Base-by-base conservation (phyloP, 2,888 invertebrate genomes). In the Drosophila kambysellisi region DNA sequence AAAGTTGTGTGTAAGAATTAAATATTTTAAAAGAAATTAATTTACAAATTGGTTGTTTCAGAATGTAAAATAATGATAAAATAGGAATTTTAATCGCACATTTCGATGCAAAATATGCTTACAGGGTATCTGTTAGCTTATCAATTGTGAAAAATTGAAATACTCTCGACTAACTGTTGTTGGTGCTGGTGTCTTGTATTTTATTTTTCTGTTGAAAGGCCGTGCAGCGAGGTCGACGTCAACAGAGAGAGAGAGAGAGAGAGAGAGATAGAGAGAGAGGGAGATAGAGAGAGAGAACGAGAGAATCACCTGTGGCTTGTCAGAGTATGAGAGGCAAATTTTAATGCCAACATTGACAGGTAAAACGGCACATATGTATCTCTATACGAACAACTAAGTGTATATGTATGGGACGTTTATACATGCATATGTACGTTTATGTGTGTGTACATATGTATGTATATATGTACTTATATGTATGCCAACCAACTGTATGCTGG, bases 311-410 rank as follows among this genome's bases (percentile, higher is more conserved):
- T 87, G 82, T 82, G 87, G 81, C 79, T 71, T 89, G 81, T 81
- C 76, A 20, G 20, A 32, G 75, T 77, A 82, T 82, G 78, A 81
- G 82, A 89, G 77, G 86, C 80, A 87, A 87, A 87, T 87, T 89
- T 87, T 87, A 89, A 87, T 87, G 82, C 88, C 85, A 87, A 87
- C 82, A 89, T 89, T 84, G 89, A 79, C 89, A 82, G 75, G 70
- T 76, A 77, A 46, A 25, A 63, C 69, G 76, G 66, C 75, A 73
- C 71, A 73, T 82, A 56, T 37, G 54, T 54, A 37, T 68, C 46
- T 25, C 15, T 17, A 46, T 46, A 46, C 7, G 7, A 12, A 25
- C 8, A 46, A 4, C 3, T 46, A 15, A 25, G 4, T 25, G 20
- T 12, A 8, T 15, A 4, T 41, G n/a, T n/a, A 9, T 41, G 3